Evolutionary conservation across 1,140 invertebrate genomes (phyloP).

Genomic region (Heliothis virescens): DNA sequence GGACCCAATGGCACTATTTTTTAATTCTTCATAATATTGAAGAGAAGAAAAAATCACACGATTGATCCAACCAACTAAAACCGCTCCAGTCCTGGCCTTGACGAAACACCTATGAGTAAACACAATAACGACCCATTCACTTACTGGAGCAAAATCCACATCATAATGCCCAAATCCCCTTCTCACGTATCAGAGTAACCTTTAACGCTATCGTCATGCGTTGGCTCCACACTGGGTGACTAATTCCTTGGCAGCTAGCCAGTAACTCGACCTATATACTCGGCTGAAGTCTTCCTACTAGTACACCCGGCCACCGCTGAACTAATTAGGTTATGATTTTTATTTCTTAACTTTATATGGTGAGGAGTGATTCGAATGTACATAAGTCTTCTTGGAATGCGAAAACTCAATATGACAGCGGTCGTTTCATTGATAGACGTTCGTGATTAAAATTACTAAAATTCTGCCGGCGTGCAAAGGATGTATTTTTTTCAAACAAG

Average conservation of each 20-base stretch:
- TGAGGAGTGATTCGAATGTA: conserved; percentile 2
- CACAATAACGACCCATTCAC: conserved; percentile 20
- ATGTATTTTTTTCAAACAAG: too few relatives aligned
- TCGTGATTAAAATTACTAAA: too few relatives aligned
- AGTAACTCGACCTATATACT: conserved; percentile 77
- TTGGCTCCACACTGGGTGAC: conserved; percentile 67
- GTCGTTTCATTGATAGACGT: too few relatives aligned
- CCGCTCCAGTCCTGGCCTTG: too few relatives aligned
- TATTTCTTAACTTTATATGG: conserved; percentile 64
- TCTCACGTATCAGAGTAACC: conserved; percentile 65
- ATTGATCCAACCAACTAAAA: too few relatives aligned
- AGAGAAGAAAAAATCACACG: too few relatives aligned
- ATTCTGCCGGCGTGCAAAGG: too few relatives aligned
- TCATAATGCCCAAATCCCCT: conserved; percentile 31
- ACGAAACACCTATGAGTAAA: neutral
- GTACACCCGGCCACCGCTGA: conserved; percentile 57
- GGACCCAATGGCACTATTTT: too few relatives aligned
- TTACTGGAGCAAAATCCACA: conserved; percentile 27
- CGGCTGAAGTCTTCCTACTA: conserved; percentile 69
- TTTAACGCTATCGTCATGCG: conserved; percentile 67
- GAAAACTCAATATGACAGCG: too few relatives aligned
- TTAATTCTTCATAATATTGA: too few relatives aligned
- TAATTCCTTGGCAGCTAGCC: conserved; percentile 69
- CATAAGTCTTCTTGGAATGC: neutral
- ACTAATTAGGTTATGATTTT: conserved; percentile 67